phyloP scores from a whole-genome alignment of 2,888 invertebrate genomes.

The Pedicia rivosa region DNA sequence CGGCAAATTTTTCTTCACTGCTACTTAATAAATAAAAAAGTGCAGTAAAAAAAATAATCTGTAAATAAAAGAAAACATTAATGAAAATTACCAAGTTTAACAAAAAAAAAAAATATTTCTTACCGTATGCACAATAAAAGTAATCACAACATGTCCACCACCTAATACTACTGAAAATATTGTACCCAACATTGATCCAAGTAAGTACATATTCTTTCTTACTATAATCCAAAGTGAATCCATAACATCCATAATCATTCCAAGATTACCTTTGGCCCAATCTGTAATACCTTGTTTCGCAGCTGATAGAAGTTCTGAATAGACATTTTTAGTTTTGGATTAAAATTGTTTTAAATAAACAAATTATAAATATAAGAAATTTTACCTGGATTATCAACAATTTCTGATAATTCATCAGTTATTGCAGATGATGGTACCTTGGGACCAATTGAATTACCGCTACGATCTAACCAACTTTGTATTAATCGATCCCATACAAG shows the following conservation, averaged over 20 bases:
- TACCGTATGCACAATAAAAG: conserved; percentile 72
- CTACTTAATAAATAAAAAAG: conserved; percentile 88
- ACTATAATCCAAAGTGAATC: conserved; percentile 79
- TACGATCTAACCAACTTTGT: conserved; percentile 76
- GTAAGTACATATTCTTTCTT: conserved; percentile 80
- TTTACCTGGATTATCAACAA: conserved; percentile 59
- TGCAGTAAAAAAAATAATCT: conserved; percentile 95
- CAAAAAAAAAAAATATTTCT: conserved; percentile 14
- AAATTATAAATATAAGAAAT: neutral
- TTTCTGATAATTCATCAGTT: conserved; percentile 49
- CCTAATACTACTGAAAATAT: conserved; percentile 73
- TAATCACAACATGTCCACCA: conserved; percentile 78
- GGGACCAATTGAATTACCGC: conserved; percentile 44
- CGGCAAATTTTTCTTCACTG: conserved; percentile 76
- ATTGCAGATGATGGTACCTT: conserved; percentile 57
- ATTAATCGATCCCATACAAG: conserved; percentile 90
- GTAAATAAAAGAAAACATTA: conserved; percentile 16
- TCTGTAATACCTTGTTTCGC: conserved; percentile 46
- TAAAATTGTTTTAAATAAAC: neutral
- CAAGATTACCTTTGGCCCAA: conserved; percentile 82
- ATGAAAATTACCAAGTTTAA: conserved; percentile 5
- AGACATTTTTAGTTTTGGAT: neutral
- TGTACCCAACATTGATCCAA: conserved; percentile 73
- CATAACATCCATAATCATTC: conserved; percentile 70
- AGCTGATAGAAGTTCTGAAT: neutral